Conservation (phyloP, 2,888 invertebrate species). For the Eudasyphora cyanicolor region DNA sequence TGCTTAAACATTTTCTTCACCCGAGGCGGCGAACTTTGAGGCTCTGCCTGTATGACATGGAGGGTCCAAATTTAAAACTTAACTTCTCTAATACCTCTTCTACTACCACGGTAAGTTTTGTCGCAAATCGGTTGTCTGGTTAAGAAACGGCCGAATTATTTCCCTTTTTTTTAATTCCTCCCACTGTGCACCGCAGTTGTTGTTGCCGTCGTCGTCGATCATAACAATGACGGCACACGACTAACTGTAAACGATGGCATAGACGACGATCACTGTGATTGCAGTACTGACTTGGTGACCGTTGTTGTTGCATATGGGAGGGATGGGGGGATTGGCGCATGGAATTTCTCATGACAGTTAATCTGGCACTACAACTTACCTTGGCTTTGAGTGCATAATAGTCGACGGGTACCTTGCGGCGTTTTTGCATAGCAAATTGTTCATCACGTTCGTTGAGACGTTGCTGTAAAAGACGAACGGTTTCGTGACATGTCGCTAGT, state of each 20-base stretch:
- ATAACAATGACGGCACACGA: neutral
- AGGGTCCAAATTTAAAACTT: too few species aligned
- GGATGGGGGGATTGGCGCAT: neutral
- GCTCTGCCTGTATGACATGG: too few species aligned
- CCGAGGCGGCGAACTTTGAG: too few species aligned
- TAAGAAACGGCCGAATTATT: too few species aligned
- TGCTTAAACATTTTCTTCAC: too few species aligned
- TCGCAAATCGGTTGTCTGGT: too few species aligned
- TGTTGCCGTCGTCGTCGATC: neutral
- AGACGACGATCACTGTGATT: neutral
- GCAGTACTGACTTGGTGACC: neutral
- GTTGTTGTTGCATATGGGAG: neutral
- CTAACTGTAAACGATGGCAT: neutral
- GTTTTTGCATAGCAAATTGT: constrained; percentile 78
- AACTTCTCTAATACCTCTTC: too few species aligned
- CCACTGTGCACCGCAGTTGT: too few species aligned
- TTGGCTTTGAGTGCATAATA: constrained; percentile 80
- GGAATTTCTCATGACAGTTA: neutral
- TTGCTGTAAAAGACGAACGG: constrained; percentile 78
- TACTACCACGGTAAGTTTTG: too few species aligned
- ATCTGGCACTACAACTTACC: constrained; percentile 70
- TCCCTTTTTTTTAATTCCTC: too few species aligned
- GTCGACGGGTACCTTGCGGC: constrained; percentile 79
- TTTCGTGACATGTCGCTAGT: constrained; percentile 80
- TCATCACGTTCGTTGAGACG: constrained; percentile 79